Evolutionary conservation across 2,113 vertebrate genomes (phyloP).

Genomic region (Hippocampus zosterae): DNA sequence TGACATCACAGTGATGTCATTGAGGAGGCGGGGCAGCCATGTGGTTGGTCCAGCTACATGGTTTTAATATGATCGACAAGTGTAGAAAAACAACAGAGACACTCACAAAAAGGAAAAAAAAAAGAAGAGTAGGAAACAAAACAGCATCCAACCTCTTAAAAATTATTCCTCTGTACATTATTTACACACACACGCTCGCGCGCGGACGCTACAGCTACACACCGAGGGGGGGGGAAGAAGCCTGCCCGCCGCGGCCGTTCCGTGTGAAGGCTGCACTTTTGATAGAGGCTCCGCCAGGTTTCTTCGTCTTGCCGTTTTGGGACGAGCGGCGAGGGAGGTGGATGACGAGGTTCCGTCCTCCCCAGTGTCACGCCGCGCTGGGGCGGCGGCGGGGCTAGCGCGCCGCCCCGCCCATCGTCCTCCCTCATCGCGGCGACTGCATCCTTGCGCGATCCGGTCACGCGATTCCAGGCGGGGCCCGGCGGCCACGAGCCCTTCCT

Average conservation of each 20-base stretch:
- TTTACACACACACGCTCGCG: constrained; percentile 78
- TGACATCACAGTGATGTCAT: constrained; percentile 2
- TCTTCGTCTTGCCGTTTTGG: not conserved
- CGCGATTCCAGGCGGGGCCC: constrained; percentile 50
- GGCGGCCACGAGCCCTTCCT: constrained; percentile 78
- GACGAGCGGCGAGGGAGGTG: not conserved
- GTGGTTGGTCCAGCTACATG: constrained; percentile 66
- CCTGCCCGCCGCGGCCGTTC: not conserved
- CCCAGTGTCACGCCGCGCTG: not conserved
- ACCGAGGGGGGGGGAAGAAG: constrained; percentile 38
- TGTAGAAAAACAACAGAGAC: constrained; percentile 72
- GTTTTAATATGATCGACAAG: constrained; percentile 72
- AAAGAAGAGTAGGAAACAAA: constrained; percentile 60
- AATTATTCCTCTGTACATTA: constrained; percentile 95
- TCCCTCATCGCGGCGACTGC: not conserved
- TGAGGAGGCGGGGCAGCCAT: constrained; percentile 34
- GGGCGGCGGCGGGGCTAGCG: constrained; percentile 54
- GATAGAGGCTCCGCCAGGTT: not conserved
- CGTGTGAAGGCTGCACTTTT: not conserved
- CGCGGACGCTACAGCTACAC: constrained; percentile 36
- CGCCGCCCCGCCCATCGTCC: constrained; percentile 44
- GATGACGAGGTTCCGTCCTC: not conserved
- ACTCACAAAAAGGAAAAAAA: constrained; percentile 57
- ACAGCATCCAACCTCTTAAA: constrained; percentile 79
- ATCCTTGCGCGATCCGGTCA: constrained; percentile 86